Evolutionary conservation across 2,797 vertebrate genomes (phyloP), one percentile per base, ranked within the genome.

Genomic region (Cephalopachus bancanus): DNA sequence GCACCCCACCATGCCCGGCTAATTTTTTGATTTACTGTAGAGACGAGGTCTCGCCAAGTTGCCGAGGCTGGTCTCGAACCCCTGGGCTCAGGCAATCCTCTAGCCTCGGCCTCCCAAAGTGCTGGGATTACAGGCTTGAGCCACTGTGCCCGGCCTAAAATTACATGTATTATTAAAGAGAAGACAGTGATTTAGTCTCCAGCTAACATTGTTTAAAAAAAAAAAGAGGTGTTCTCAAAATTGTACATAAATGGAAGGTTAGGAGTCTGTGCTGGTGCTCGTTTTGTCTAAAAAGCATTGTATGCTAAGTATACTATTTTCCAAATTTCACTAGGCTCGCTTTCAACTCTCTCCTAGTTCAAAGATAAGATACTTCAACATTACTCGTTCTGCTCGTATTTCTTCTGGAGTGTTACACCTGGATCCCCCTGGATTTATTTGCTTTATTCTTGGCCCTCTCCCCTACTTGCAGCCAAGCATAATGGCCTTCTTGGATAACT

Each of bases 381-480:
- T 92, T 10, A 2, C 0, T n/a, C 0, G 78, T 62, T 49, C 22
- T 60, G 59, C 20, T 95, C 10, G 1, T 26, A 19, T 69, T 90
- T 76, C 69, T 67, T 93, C 64, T 44, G 20, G 79, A 72, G 53
- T 37, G 17, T 76, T 81, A 5, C 1, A 0, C 94, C 94, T 91
- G 33, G 71, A 49, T 76, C 72, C 17, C 17, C 17, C 44, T 88
- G 74, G 26, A 60, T 91, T 69, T 76, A 51, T 86, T 95, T 30
- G 5, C 69, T 94, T 92, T 76, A 28, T 85, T 86, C 74, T 86
- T 97, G 88, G 57, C 64, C 49, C 69, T 59, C 60, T 92, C 64
- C 60, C 74, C 69, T 65, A 62, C 57, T 57, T 28, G 69, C n/a
- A 97, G 74, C 28, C 44, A 92, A 89, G 90, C 86, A 33, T 83